Evolutionary conservation across 1,140 invertebrate species (phyloP), one percentile per base, ranked within the genome.

Genomic region (Idris sp.): DNA sequence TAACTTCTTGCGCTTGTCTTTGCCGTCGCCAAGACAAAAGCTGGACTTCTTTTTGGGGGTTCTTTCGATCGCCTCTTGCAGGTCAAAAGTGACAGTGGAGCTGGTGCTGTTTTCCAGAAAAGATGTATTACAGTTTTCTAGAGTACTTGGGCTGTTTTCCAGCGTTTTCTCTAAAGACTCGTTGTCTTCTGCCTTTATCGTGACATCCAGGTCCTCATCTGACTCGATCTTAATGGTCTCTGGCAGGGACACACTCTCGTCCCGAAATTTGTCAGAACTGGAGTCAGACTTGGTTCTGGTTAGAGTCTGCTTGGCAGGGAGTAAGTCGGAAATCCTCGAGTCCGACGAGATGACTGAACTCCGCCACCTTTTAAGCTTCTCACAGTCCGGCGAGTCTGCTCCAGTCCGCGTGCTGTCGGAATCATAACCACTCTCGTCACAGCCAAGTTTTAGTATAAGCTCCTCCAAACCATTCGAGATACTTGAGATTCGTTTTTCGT

Each of bases 401-500:
- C 89, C 89, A 0, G 88, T 87, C 74, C 90, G 83, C 0, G 90
- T 91, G 5, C 90, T 90, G 73, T 92, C 91, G 14, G 90, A 91
- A 51, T 92, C 91, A 74, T 92, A 92, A 5, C 91, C 91, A 54
- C 90, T 74, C 72, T 92, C 91, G 67, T 92, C 91, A 2, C 89
- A 90, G 5, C 87, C 79, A 2, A 88, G 15, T 16, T 86, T 83
- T 10, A 89, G 74, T 61, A 89, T 74, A 9, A 89, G 77, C 4
- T 86, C 83, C 36, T 88, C 87, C n/a, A 89, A 53, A 16, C 83
- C 86, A 13, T 69, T 79, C 13, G 64, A 68, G 0, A 75, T 62
- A 6, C 73, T 51, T 4, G 82, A 77, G 40, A 71, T 83, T 40
- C 68, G 56, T 10, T 71, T 31, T n/a, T 80, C 75, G 10, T 13